Evolutionary conservation across 2,797 vertebrate species (phyloP), one percentile per base, ranked within the genome.

Genomic region (Chloroceryle inda): DNA sequence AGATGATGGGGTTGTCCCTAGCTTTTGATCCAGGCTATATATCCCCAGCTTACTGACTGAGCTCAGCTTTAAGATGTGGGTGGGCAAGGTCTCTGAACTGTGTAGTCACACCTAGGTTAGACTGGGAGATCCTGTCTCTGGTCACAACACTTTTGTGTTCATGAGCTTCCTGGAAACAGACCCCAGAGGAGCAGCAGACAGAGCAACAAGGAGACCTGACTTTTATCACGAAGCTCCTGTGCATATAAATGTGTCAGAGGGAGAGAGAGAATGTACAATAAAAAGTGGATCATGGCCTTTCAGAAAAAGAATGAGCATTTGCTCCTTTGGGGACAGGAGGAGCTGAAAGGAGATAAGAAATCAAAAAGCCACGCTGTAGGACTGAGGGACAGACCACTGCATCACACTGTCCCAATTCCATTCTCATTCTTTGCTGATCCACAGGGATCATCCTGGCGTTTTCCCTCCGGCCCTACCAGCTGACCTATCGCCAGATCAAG

Each of bases 401-500:
- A 55, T 76, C 64, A 64, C 23, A 37, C 21, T 77, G 49, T 45
- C 61, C 50, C 24, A 24, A 52, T 91, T 88, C 22, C 26, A 23
- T 90, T 95, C 79, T 94, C 78, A 66, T 82, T 71, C 44, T 7
- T 74, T 91, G 94, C 62, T 79, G 42, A 72, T 76, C 49, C 74
- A 59, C 96, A 99, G 99, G 99, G 71, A 98, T 99, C 83, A 97
- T 98, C 69, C 93, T 99, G 96, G 99, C 99, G 4, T 99, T 99
- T 63, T 98, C 98, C 52, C 95, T 99, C 61, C 99, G 99, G 33
- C 98, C 99, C 5, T 98, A 98, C 95, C 98, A 99, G 89, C 96
- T 99, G 96, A 98, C 99, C 88, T 97, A 98, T 96, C 99, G 99
- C 86, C 98, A 99, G 97, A 98, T 99, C 95, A 99, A 99, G 96